These are phyloP conservation scores for Thunnus maccoyii DNA, from an alignment of 2,113 vertebrate genomes.

Conservation along the genomic window DNA sequence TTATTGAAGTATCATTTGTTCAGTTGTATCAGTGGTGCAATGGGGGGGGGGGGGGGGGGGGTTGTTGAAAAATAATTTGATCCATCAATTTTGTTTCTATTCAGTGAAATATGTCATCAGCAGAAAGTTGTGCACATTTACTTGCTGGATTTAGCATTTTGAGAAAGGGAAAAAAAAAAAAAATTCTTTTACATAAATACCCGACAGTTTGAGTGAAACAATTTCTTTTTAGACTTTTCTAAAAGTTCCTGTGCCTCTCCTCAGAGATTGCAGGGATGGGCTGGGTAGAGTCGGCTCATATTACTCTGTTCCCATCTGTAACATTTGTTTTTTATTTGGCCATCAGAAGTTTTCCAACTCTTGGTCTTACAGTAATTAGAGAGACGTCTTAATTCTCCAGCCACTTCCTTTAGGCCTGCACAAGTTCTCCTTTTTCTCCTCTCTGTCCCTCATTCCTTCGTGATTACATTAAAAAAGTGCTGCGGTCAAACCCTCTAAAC, in stretches of 20 bases:
- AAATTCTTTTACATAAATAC: background rate
- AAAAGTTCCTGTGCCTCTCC: conserved; percentile 14
- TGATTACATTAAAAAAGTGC: conserved; percentile 73
- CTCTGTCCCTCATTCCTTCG: conserved; percentile 62
- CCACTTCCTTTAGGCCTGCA: conserved; percentile 73
- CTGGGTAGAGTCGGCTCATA: conserved; percentile 45
- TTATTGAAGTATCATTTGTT: conserved; percentile 1
- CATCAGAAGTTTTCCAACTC: conserved; percentile 71
- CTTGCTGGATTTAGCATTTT: background rate
- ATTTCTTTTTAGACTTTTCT: background rate
- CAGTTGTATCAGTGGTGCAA: conserved; percentile 20
- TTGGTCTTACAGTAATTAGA: conserved; percentile 71
- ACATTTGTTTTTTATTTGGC: conserved; percentile 83
- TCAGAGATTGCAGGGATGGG: conserved; percentile 51
- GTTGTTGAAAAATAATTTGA: conserved; percentile 10
- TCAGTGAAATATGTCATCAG: conserved; percentile 7
- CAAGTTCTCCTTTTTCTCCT: conserved; percentile 55
- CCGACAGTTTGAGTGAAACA: background rate
- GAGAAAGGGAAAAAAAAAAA: background rate
- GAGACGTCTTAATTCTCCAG: conserved; percentile 75
- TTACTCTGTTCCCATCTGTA: conserved; percentile 69
- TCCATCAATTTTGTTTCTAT: background rate
- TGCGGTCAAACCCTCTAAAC: conserved; percentile 67
- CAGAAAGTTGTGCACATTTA: background rate
- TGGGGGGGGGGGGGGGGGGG: background rate